Evolutionary conservation across 2,888 invertebrate genomes (phyloP).

Genomic region (Brenthis hecate): DNA sequence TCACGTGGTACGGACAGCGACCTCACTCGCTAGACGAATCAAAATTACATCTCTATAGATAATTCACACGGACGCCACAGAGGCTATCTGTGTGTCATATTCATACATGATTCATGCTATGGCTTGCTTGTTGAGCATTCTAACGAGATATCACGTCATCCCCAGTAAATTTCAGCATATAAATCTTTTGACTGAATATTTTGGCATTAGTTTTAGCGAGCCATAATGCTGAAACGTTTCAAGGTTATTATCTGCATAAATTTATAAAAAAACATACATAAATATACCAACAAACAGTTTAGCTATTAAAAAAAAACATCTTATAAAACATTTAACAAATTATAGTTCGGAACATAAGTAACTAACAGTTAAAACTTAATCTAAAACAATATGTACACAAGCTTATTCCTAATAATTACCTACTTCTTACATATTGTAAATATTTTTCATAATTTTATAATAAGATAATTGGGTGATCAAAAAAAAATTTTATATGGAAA

Average conservation of each 20-base stretch:
- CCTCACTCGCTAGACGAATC: conserved; percentile 54
- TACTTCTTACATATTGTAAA: no score
- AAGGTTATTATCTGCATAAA: neutral
- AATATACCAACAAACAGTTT: no score
- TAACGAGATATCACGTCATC: conserved; percentile 45
- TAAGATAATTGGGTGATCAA: no score
- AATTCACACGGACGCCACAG: conserved; percentile 57
- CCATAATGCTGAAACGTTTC: conserved; percentile 3
- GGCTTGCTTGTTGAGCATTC: conserved; percentile 41
- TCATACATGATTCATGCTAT: conserved; percentile 56
- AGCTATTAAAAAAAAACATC: no score
- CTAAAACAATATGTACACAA: no score
- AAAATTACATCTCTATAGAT: conserved; percentile 46
- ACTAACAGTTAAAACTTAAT: no score
- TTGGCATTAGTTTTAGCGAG: neutral
- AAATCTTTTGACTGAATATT: conserved; percentile 19
- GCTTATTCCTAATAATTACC: no score
- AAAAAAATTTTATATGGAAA: no score
- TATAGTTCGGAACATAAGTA: no score
- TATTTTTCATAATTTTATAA: no score
- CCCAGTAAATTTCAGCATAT: conserved; percentile 33
- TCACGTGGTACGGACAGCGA: conserved; percentile 47
- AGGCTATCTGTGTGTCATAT: conserved; percentile 55
- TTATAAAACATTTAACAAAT: no score
- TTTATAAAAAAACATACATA: no score